Evolutionary conservation across 2,888 invertebrate genomes (phyloP).

Genomic region (Nymphalis polychloros): DNA sequence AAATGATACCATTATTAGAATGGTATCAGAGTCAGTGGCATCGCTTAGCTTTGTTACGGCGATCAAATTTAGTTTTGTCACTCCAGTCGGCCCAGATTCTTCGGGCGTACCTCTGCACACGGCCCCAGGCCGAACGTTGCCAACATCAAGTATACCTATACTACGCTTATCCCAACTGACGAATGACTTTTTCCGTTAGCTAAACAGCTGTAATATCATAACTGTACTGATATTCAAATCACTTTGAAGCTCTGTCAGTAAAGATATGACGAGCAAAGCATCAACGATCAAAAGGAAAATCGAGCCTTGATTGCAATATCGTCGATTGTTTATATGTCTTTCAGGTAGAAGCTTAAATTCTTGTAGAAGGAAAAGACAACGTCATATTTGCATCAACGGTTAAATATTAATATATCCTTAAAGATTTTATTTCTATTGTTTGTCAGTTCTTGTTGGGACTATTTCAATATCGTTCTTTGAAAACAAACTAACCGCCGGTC

Average conservation of each 20-base stretch:
- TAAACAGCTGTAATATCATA: slow-evolving; percentile 51
- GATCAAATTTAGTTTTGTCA: slow-evolving; percentile 81
- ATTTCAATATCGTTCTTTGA: slow-evolving; percentile 40
- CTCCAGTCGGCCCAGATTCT: slow-evolving; percentile 80
- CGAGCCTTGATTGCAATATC: neutral
- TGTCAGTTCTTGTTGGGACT: slow-evolving; percentile 12
- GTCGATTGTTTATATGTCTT: too few species aligned
- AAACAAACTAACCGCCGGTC: slow-evolving; percentile 44
- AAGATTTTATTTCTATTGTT: neutral
- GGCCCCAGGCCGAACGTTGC: slow-evolving; percentile 71
- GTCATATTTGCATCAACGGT: too few species aligned
- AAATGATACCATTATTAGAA: slow-evolving; percentile 21
- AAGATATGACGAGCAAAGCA: neutral
- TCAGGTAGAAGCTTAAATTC: too few species aligned
- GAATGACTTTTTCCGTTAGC: slow-evolving; percentile 64
- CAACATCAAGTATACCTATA: slow-evolving; percentile 61
- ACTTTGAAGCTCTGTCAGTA: slow-evolving; percentile 24
- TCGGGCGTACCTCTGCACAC: slow-evolving; percentile 75
- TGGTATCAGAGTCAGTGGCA: slow-evolving; percentile 55
- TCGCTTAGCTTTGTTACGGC: slow-evolving; percentile 69
- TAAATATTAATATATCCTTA: neutral
- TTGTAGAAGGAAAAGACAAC: too few species aligned
- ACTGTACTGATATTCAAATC: slow-evolving; percentile 26
- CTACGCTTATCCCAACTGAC: slow-evolving; percentile 65
- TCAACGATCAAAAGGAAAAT: neutral